phyloP scores from a whole-genome alignment of 2,113 vertebrate genomes.

The Nanger granti region DNA sequence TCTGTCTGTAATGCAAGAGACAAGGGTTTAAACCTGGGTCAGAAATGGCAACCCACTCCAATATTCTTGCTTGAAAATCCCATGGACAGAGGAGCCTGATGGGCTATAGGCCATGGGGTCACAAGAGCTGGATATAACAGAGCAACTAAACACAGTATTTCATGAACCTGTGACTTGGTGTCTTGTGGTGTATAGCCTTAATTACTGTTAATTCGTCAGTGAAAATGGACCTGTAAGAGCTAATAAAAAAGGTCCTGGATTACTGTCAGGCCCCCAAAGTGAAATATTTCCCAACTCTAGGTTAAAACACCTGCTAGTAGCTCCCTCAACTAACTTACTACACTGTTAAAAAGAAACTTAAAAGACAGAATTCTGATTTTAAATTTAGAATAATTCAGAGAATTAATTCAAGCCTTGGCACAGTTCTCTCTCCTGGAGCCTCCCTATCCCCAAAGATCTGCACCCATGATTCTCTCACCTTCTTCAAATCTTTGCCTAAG shows the following conservation, averaged over 20 bases:
- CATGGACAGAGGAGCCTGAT: background rate
- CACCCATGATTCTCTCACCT: background rate
- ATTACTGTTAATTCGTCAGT: background rate
- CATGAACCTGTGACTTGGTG: background rate
- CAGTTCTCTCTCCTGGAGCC: background rate
- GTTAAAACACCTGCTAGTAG: background rate
- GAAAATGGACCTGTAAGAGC: background rate
- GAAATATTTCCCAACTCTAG: background rate
- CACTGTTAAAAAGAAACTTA: background rate
- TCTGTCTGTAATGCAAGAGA: background rate
- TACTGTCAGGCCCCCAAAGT: background rate
- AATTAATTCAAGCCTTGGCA: background rate
- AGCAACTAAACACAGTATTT: background rate
- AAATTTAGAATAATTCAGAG: background rate
- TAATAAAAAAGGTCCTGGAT: background rate
- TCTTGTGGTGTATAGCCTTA: background rate
- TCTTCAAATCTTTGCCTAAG: background rate
- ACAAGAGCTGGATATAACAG: background rate
- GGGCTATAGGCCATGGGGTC: background rate
- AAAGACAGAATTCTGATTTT: background rate
- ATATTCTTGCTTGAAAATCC: background rate
- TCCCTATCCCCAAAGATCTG: background rate
- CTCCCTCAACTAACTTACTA: background rate
- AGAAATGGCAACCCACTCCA: background rate
- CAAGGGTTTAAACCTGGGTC: background rate